These are phyloP conservation scores for Oxyura jamaicensis DNA, from an alignment of 2,113 vertebrate species.

Conservation along the genomic window DNA sequence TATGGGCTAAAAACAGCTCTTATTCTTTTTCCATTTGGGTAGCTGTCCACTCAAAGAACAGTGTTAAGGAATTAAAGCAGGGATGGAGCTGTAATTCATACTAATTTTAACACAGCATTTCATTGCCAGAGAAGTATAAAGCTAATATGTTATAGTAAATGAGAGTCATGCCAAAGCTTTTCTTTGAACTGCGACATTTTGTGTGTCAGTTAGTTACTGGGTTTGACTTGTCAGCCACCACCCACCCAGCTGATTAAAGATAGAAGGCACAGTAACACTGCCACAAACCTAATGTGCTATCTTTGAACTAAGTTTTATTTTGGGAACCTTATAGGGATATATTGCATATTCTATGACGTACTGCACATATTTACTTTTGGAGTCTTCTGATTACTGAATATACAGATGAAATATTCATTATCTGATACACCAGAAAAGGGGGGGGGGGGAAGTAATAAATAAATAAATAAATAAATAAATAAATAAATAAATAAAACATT, in stretches of 20 bases:
- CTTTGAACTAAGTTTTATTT: conserved; percentile 27
- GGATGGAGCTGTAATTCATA: conserved; percentile 6
- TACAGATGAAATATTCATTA: background rate
- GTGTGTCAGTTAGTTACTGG: conserved; percentile 34
- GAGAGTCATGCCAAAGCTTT: conserved; percentile 31
- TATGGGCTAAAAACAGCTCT: background rate
- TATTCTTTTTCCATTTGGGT: background rate
- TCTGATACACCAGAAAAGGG: background rate
- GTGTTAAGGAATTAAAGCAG: background rate
- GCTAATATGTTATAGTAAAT: conserved; percentile 28
- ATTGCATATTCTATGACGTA: background rate
- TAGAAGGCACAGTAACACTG: conserved; percentile 22
- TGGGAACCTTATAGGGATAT: background rate
- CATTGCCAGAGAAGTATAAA: conserved; percentile 8
- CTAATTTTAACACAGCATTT: conserved; percentile 31
- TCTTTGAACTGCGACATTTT: conserved; percentile 46
- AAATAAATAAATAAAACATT: background rate
- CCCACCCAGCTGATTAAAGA: conserved; percentile 46
- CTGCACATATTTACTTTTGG: background rate
- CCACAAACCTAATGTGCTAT: background rate
- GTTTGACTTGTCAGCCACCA: conserved; percentile 57
- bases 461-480: background rate
- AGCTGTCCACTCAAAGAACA: background rate
- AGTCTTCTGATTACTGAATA: background rate
- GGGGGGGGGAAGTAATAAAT: too few relatives aligned